Evolutionary conservation across 2,113 vertebrate species (phyloP).

Genomic region (Antigone vipio): DNA sequence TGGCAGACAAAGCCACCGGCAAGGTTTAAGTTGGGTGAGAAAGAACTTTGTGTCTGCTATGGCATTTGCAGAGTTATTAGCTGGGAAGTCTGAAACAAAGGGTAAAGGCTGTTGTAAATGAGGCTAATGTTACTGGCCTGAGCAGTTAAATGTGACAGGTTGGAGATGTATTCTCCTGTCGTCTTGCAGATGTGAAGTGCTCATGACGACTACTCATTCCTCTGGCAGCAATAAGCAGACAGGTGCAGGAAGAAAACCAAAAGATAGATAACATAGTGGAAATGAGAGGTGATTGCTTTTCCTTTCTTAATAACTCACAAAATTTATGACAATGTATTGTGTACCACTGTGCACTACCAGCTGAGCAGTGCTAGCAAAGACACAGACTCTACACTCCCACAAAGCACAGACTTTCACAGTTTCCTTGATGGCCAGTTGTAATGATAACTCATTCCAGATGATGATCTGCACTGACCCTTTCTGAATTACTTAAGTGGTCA

Average conservation of each 20-base stretch:
- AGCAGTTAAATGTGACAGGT: neutral
- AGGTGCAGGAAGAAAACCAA: neutral
- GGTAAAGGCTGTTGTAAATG: neutral
- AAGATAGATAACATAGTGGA: neutral
- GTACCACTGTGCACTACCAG: accelerated
- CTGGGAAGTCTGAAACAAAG: neutral
- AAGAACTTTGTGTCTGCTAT: neutral
- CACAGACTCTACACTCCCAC: neutral
- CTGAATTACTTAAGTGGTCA: neutral
- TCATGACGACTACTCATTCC: neutral
- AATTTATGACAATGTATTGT: neutral
- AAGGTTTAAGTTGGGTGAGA: neutral
- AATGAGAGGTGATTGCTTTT: neutral
- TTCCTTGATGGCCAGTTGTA: neutral
- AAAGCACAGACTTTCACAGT: neutral
- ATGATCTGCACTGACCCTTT: neutral
- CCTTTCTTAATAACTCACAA: neutral
- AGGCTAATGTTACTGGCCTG: neutral
- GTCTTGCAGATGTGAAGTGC: neutral
- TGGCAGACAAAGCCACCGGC: neutral
- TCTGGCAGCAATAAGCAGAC: neutral
- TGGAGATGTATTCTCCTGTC: neutral
- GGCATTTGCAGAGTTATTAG: neutral
- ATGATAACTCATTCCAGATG: neutral
- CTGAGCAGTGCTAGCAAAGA: neutral